Percentiles rank a stretch among this genome's conserved stretches.
phyloP scores from a whole-genome alignment of 2,113 vertebrate genomes.

The Rissa tridactyla region DNA sequence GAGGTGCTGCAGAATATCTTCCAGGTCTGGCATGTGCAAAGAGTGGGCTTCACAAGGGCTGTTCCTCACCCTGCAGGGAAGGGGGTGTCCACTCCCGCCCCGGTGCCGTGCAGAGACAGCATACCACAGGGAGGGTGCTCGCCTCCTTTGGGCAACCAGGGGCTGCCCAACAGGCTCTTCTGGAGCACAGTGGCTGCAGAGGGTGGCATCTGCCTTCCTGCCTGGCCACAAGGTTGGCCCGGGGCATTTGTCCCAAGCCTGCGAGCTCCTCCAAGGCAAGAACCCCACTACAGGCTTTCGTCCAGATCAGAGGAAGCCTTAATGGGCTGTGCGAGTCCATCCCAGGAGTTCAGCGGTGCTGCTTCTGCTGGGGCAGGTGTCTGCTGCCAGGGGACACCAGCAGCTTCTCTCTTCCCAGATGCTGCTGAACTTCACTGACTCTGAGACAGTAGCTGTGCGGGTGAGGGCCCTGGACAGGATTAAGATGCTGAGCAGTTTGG shows the following conservation, averaged over 20 bases:
- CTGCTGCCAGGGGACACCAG: neutral
- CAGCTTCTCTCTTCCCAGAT: neutral
- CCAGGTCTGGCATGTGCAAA: neutral
- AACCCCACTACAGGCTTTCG: neutral
- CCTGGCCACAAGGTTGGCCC: neutral
- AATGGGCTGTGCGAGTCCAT: neutral
- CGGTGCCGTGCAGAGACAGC: neutral
- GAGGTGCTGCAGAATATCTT: neutral
- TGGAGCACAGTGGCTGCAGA: neutral
- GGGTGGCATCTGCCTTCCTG: neutral
- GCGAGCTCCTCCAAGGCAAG: neutral
- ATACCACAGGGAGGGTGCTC: neutral
- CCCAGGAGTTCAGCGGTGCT: neutral
- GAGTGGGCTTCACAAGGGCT: neutral
- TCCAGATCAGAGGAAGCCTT: neutral
- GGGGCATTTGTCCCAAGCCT: neutral
- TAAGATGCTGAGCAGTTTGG: neutral
- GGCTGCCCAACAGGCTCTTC: neutral
- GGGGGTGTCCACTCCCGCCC: neutral
- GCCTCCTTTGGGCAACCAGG: neutral
- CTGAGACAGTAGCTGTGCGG: neutral
- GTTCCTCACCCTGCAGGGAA: neutral
- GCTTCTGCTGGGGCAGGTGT: neutral
- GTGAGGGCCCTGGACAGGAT: neutral
- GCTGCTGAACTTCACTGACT: neutral